A percentile compares a stretch with the other conserved stretches of the same genome.
phyloP scores from a whole-genome alignment of 2,113 vertebrate genomes.

The Pseudonaja textilis region DNA sequence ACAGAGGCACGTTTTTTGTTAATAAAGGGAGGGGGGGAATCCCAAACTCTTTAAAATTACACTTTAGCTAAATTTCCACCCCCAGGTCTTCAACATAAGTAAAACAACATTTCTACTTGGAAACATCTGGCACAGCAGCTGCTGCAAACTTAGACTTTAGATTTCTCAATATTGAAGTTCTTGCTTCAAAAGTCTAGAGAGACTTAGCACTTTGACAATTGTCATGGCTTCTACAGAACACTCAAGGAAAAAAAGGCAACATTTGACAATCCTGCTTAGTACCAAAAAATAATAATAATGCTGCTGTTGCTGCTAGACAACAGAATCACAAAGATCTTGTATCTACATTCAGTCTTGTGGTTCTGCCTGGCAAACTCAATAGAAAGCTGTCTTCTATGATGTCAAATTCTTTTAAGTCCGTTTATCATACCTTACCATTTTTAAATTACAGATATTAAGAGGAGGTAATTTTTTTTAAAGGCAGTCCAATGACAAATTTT shows the following conservation, averaged over 20 bases:
- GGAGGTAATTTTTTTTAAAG: neutral
- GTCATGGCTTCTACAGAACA: conserved; percentile 11
- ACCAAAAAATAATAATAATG: neutral
- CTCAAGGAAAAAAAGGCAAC: conserved; percentile 36
- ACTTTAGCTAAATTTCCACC: neutral
- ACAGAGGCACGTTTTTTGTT: conserved; percentile 59
- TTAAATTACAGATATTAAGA: neutral
- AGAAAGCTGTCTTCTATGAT: conserved; percentile 60
- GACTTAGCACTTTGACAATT: conserved; percentile 1
- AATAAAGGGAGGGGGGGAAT: conserved; percentile 48
- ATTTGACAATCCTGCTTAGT: conserved; percentile 16
- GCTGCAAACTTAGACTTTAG: conserved; percentile 30
- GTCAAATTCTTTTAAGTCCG: neutral
- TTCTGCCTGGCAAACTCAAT: conserved; percentile 57
- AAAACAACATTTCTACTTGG: conserved; percentile 10
- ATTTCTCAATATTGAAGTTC: conserved; percentile 42
- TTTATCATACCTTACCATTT: neutral
- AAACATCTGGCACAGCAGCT: neutral
- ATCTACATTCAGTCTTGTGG: conserved; percentile 43
- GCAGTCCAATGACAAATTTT: neutral
- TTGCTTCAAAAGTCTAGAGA: conserved; percentile 40
- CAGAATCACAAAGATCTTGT: conserved; percentile 33
- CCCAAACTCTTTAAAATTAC: conserved; percentile 33
- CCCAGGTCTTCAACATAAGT: conserved; percentile 9
- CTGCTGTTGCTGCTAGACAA: conserved; percentile 16